phyloP scores from a whole-genome alignment of 2,888 invertebrate species.

The Antheraea yamamai region DNA sequence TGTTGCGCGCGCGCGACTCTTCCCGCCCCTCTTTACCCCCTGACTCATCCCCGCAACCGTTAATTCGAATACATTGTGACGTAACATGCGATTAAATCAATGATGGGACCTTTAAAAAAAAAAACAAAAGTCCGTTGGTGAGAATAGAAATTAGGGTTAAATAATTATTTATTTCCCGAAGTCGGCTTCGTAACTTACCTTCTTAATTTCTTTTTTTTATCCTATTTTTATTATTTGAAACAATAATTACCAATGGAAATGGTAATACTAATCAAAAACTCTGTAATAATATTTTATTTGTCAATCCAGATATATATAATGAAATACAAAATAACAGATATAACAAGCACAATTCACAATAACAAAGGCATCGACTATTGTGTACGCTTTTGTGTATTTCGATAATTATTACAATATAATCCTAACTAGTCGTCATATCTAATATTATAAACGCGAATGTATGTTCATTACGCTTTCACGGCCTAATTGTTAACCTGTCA shows the following conservation, averaged over 20 bases:
- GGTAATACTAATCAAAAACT: background rate
- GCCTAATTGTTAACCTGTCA: no score
- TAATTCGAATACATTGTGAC: conserved; percentile 58
- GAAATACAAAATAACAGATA: background rate
- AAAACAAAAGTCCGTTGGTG: conserved; percentile 9
- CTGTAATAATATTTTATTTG: background rate
- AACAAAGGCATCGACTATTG: no score
- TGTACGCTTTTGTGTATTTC: no score
- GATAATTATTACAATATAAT: no score
- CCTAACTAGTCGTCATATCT: no score
- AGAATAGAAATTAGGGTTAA: conserved; percentile 11
- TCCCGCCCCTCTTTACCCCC: conserved; percentile 24
- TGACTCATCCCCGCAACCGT: conserved; percentile 52
- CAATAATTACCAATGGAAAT: background rate
- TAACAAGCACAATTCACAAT: no score
- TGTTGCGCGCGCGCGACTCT: conserved; percentile 56
- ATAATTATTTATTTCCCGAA: conserved; percentile 1
- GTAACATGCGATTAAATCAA: conserved; percentile 42
- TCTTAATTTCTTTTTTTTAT: background rate
- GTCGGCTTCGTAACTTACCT: background rate
- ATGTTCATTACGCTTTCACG: no score
- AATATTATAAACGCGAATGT: no score
- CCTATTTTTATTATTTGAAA: background rate
- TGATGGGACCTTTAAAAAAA: conserved; percentile 13
- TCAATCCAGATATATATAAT: background rate